Evolutionary conservation across 2,797 vertebrate species (phyloP).

Genomic region (Labeo calbasu): DNA sequence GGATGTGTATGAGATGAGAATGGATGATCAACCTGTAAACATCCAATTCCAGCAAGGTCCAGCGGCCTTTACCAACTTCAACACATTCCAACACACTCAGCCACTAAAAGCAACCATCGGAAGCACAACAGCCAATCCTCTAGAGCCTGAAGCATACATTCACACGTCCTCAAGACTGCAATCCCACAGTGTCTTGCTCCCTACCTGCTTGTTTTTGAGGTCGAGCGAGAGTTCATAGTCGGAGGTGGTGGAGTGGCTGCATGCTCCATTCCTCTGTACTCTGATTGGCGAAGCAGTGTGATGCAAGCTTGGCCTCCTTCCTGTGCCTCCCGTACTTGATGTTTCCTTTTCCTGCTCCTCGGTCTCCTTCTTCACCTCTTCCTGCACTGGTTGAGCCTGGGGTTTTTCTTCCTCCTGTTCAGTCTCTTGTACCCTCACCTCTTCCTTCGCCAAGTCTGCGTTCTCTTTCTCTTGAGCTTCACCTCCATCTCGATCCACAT

Average conservation of each 20-base stretch:
- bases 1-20: conserved; percentile 64
- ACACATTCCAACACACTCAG: conserved; percentile 38
- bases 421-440: conserved; percentile 37
- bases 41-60: conserved; percentile 37
- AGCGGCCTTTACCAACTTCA: neutral
- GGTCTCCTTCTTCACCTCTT: conserved; percentile 50
- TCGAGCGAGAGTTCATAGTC: conserved; percentile 99
- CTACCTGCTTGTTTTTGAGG: conserved; percentile 99
- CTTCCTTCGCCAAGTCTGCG: conserved; percentile 66
- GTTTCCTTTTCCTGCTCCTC: conserved; percentile 51
- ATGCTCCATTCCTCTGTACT: conserved; percentile 91
- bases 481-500: conserved; percentile 71
- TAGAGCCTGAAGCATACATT: conserved; percentile 65
- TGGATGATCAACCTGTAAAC: conserved; percentile 61
- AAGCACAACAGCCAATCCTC: conserved; percentile 65
- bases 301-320: conserved; percentile 89
- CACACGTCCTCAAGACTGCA: conserved; percentile 46
- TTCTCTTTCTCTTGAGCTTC: conserved; percentile 64
- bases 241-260: conserved; percentile 88
- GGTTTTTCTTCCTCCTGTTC: conserved; percentile 52
- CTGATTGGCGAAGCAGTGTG: conserved; percentile 89
- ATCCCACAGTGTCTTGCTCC: conserved; percentile 69
- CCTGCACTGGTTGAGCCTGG: conserved; percentile 58
- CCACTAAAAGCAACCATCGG: conserved; percentile 44
- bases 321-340: conserved; percentile 61